Base-by-base conservation (phyloP, 1,140 invertebrate species). In the Drosophila pachea region DNA sequence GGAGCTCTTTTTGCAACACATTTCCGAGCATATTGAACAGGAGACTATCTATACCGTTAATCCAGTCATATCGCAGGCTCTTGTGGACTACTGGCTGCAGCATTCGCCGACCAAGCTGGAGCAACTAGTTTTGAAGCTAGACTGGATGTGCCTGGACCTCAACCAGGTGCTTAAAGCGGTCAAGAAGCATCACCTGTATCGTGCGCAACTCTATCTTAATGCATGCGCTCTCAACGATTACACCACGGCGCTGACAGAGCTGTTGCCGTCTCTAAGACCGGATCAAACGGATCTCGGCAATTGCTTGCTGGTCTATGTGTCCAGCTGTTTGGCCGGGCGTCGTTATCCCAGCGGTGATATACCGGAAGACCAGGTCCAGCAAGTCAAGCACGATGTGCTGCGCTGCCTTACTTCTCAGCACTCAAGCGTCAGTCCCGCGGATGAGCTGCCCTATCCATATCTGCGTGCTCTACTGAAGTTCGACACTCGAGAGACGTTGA, bases 301-400 rank as follows among this genome's bases (percentile, higher is more conserved):
- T 78, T 96, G 97, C 76, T 90, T 99, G 58, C 90, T 99, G 54
- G 95, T 99, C 8, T 99, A 98, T 87, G 92, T 95, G 42, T 97
- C 97, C 58, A 98, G 97, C 83, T 99, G 97, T 88, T 91, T 99
- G 71, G 95, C 95, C 16, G 98, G 98, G 2, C 91, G 96, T 62
- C 94, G 94, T 2, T 99, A 97, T 91, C 97, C 96, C 3, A 93
- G 93, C 42, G 97, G 97, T 9, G 92, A 96, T 79, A 93, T 99
- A 72, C 93, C 95, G 3, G 90, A 91, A 7, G 93, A 95, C 73
- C 90, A 93, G 60, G 91, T 93, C 31, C 91, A 93, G 38, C 93
- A 92, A 73, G 94, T 96, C 0, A 94, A 97, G 69, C 92, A 95
- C 67, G 94, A 98, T 90, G 93, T 95, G 4, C 68, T 93, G 11